These are phyloP conservation scores for Tetragonisca angustula DNA, from an alignment of 2,888 invertebrate genomes.

Conservation along the genomic window DNA sequence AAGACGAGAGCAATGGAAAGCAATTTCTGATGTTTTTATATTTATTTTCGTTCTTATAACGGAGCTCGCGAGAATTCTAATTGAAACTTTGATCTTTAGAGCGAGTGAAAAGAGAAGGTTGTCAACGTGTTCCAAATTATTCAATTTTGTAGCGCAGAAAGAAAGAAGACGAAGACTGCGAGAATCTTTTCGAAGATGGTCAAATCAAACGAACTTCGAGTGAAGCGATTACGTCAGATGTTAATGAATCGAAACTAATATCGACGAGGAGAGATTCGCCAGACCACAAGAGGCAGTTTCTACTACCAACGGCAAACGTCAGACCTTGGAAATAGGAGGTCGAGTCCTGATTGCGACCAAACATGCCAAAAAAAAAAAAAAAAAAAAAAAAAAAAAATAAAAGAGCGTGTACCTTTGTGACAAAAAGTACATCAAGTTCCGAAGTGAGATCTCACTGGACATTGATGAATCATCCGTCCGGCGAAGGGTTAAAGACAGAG, in stretches of 20 bases:
- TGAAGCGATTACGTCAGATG: not conserved
- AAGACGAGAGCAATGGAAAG: not conserved
- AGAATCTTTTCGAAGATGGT: too few relatives aligned
- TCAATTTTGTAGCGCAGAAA: too few relatives aligned
- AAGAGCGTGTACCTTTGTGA: not conserved
- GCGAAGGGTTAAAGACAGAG: slow-evolving; percentile 41
- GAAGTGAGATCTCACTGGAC: not conserved
- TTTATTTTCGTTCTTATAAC: too few relatives aligned
- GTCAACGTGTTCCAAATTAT: too few relatives aligned
- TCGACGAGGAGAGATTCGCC: not conserved
- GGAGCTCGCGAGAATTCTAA: too few relatives aligned
- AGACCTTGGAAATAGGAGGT: not conserved
- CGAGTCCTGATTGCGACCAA: not conserved
- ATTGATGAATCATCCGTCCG: slow-evolving; percentile 8
- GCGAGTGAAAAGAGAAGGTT: too few relatives aligned
- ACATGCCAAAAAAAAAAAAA: too few relatives aligned
- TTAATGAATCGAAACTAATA: not conserved
- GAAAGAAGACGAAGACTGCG: too few relatives aligned
- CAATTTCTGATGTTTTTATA: not conserved
- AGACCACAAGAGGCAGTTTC: not conserved
- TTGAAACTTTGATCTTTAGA: too few relatives aligned
- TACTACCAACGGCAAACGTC: not conserved
- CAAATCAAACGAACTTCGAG: too few relatives aligned
- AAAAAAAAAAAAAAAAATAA: too few relatives aligned
- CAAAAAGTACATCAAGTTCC: slow-evolving; percentile 46